phyloP scores from a whole-genome alignment of 2,888 invertebrate species.

The Cryptophagus acutangulus region DNA sequence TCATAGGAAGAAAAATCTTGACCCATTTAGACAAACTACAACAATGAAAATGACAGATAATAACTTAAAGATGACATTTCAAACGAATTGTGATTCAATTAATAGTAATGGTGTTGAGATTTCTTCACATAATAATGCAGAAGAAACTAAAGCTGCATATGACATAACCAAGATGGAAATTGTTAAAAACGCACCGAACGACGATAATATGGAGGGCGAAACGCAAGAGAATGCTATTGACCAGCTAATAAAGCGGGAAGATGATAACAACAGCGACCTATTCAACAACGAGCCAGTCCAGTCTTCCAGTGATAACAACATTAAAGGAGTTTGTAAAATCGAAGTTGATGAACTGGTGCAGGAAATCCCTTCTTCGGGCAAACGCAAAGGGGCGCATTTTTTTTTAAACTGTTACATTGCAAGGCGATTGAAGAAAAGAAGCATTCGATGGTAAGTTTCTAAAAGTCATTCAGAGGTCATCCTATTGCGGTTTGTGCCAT shows the following conservation, averaged over 20 bases:
- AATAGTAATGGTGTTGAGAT: conserved; percentile 34
- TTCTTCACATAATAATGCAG: conserved; percentile 12
- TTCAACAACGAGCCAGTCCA: conserved; percentile 27
- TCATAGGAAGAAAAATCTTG: too few relatives aligned
- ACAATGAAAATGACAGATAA: conserved; percentile 37
- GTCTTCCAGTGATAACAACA: conserved; percentile 23
- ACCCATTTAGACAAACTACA: too few relatives aligned
- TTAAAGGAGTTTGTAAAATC: conserved; percentile 34
- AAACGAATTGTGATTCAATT: conserved; percentile 33
- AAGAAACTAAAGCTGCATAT: conserved; percentile 24
- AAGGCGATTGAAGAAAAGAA: neutral
- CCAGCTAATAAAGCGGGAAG: conserved; percentile 40
- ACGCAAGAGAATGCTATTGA: conserved; percentile 41
- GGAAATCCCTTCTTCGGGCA: too few relatives aligned
- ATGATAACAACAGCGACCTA: conserved; percentile 25
- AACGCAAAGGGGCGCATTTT: too few relatives aligned
- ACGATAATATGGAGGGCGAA: conserved; percentile 26
- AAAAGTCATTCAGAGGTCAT: conserved; percentile 35
- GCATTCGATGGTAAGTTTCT: neutral
- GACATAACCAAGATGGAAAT: conserved; percentile 22
- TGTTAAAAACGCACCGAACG: conserved; percentile 24
- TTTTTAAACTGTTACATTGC: too few relatives aligned
- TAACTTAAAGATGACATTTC: conserved; percentile 29
- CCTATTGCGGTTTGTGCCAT: conserved; percentile 23
- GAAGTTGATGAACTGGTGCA: too few relatives aligned